These are phyloP conservation scores for Siphamia tubifer DNA, from an alignment of 2,113 vertebrate species.

Conservation along the genomic window DNA sequence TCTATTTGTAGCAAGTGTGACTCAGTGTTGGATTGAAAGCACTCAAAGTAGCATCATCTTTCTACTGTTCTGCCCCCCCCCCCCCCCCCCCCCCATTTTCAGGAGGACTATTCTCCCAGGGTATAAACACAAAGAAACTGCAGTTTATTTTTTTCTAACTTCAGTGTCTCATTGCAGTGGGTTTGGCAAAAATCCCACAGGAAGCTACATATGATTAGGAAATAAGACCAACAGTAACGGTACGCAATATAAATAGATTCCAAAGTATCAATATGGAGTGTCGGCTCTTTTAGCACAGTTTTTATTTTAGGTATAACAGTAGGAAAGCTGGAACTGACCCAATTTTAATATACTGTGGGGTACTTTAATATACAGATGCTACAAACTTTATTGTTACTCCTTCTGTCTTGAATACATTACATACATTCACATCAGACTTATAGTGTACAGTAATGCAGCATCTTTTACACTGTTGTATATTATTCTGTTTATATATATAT, in stretches of 20 bases:
- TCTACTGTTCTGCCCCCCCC: background rate
- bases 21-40: conserved; percentile 14
- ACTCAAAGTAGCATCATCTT: background rate
- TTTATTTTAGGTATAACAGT: background rate
- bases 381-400: too few species aligned
- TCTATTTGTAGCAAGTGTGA: conserved; percentile 33
- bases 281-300: background rate
- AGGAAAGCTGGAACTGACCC: background rate
- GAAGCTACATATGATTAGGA: background rate
- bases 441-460: too few species aligned
- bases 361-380: background rate
- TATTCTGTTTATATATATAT: too few species aligned
- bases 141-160: conserved; percentile 2
- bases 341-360: background rate
- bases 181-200: conserved; percentile 2
- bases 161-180: background rate
- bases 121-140: background rate
- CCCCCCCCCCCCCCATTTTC: background rate
- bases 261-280: conserved; percentile 17
- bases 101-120: background rate
- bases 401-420: too few species aligned
- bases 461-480: too few species aligned
- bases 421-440: too few species aligned
- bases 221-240: conserved; percentile 10
- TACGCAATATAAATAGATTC: conserved; percentile 10